Evolutionary conservation across 2,113 vertebrate species (phyloP).

Genomic region (Protobothrops flavoviridis): DNA sequence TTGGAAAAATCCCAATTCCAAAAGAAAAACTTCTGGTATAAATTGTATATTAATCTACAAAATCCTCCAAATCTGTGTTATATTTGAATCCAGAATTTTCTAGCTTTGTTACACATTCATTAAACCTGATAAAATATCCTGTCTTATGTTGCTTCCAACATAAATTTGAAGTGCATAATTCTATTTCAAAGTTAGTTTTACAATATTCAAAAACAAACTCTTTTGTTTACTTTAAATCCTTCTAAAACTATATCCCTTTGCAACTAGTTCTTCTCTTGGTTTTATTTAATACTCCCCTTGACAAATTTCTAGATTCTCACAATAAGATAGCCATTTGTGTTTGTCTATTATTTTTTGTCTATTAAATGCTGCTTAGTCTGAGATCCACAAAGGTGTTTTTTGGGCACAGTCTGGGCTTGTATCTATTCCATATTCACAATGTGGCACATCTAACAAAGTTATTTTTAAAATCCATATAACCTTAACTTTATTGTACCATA

Average conservation of each 20-base stretch:
- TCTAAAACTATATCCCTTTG: not conserved
- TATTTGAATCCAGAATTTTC: not conserved
- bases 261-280: not conserved
- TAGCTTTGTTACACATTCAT: not conserved
- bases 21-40: not conserved
- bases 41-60: not conserved
- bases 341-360: not conserved
- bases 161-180: not conserved
- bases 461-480: not conserved
- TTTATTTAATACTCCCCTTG: not conserved
- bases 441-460: not conserved
- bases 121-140: not conserved
- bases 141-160: not conserved
- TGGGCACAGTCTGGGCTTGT: not conserved
- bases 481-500: not conserved
- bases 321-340: too few relatives aligned
- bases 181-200: not conserved
- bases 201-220: not conserved
- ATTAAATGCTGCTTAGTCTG: too few relatives aligned
- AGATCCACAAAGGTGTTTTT: not conserved
- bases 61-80: not conserved
- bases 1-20: not conserved
- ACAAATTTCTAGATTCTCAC: not conserved
- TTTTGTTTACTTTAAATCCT: not conserved
- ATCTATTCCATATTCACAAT: not conserved